Conservation (phyloP, 2,797 vertebrate genomes). For the Crenuchus spilurus region DNA sequence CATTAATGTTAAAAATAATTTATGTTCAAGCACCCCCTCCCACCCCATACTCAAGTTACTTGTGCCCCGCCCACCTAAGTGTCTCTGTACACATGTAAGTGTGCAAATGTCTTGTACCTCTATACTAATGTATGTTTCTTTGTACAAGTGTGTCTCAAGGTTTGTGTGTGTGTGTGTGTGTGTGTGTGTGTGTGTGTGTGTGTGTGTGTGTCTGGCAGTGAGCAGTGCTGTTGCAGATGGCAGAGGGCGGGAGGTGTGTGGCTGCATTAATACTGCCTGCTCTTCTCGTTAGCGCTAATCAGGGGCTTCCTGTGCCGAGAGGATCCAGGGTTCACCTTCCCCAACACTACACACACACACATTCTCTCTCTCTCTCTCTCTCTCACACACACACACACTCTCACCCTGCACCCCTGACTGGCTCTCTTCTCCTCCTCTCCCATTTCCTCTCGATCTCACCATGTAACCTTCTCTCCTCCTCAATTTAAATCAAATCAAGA, state of each 20-base stretch:
- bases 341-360: conserved; percentile 61
- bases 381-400: conserved; percentile 45
- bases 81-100: too few species aligned
- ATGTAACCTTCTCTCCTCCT: conserved; percentile 36
- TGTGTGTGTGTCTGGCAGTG: conserved; percentile 78
- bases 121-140: conserved; percentile 47
- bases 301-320: conserved; percentile 81
- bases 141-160: conserved; percentile 48
- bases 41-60: too few species aligned
- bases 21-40: too few species aligned
- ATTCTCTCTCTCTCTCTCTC: conserved; percentile 25
- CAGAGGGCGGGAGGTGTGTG: conserved; percentile 75
- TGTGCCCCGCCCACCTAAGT: too few species aligned
- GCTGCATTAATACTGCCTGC: conserved; percentile 85
- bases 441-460: conserved; percentile 47
- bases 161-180: conserved; percentile 58
- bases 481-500: conserved; percentile 1
- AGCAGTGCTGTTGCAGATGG: conserved; percentile 76
- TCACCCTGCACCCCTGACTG: conserved; percentile 44
- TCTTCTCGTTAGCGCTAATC: conserved; percentile 84
- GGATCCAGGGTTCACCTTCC: conserved; percentile 78
- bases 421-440: conserved; percentile 44
- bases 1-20: too few species aligned
- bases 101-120: too few species aligned
- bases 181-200: conserved; percentile 64